Conservation (phyloP, 2,888 invertebrate species). For the Polia nebulosa region DNA sequence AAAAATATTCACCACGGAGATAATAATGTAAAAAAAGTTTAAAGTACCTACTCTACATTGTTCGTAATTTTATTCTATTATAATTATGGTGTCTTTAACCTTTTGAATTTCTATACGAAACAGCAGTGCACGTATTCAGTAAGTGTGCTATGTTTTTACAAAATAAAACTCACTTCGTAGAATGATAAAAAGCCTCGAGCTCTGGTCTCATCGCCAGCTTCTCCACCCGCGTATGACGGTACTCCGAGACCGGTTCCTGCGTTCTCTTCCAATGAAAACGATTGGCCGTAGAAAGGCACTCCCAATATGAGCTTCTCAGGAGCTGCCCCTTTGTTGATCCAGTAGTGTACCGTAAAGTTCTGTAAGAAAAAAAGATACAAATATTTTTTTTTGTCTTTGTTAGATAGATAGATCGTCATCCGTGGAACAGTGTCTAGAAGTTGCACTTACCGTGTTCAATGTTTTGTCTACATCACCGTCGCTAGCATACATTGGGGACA, state of each 20-base stretch:
- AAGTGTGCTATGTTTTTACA: neutral
- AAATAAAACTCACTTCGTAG: conserved; percentile 93
- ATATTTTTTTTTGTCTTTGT: neutral
- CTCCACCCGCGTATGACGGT: conserved; percentile 96
- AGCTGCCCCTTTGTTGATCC: conserved; percentile 95
- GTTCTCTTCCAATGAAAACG: conserved; percentile 94
- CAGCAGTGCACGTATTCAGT: neutral
- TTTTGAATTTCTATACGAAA: neutral
- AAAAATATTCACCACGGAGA: neutral
- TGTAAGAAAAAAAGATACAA: conserved; percentile 71
- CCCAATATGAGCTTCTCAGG: conserved; percentile 95
- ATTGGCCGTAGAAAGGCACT: conserved; percentile 97
- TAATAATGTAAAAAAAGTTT: neutral
- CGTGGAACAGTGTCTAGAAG: neutral
- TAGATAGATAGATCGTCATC: neutral
- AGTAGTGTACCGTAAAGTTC: conserved; percentile 97
- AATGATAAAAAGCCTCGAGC: conserved; percentile 97
- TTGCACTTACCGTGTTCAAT: conserved; percentile 92
- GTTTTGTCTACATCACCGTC: conserved; percentile 94
- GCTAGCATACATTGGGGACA: conserved; percentile 96
- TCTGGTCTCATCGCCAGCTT: conserved; percentile 96
- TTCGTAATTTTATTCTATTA: neutral
- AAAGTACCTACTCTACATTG: neutral
- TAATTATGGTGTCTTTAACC: neutral
- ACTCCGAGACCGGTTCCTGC: conserved; percentile 93